A percentile compares a stretch with the other conserved stretches of the same genome.
Conservation (phyloP, 2,113 vertebrate species). For the Perca fluviatilis region DNA sequence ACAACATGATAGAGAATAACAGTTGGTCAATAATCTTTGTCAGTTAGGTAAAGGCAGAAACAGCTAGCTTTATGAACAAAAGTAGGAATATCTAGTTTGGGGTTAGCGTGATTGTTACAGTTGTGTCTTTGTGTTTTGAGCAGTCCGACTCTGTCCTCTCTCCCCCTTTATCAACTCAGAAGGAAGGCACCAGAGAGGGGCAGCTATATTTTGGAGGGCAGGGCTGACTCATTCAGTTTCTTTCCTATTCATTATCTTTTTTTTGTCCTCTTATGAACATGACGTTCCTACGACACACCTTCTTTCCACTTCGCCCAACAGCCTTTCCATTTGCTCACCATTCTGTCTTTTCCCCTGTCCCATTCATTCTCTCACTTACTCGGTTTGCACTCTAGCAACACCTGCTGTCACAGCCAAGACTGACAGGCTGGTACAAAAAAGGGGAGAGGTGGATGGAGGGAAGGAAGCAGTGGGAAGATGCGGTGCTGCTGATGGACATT, state of each 20-base stretch:
- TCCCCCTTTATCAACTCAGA: background rate
- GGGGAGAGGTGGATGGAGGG: background rate
- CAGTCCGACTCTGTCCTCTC: background rate
- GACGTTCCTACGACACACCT: constrained; percentile 1
- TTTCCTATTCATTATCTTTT: background rate
- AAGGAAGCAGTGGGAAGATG: background rate
- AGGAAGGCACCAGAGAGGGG: background rate
- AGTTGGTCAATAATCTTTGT: too few species aligned
- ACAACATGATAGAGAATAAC: too few species aligned
- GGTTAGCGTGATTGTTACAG: background rate
- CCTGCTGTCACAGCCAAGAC: constrained; percentile 17
- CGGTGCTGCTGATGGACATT: constrained; percentile 29
- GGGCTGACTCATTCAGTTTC: background rate
- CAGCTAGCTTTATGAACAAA: background rate
- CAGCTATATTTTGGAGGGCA: background rate
- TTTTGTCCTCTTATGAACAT: background rate
- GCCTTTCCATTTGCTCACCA: constrained; percentile 16
- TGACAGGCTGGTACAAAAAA: background rate
- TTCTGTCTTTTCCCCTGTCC: background rate
- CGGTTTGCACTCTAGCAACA: constrained; percentile 20
- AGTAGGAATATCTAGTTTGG: background rate
- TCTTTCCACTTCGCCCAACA: constrained; percentile 7
- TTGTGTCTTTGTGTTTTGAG: constrained; percentile 5
- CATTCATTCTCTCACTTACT: background rate
- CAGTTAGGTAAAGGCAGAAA: background rate